phyloP scores from a whole-genome alignment of 2,113 vertebrate genomes.

The Platichthys flesus region DNA sequence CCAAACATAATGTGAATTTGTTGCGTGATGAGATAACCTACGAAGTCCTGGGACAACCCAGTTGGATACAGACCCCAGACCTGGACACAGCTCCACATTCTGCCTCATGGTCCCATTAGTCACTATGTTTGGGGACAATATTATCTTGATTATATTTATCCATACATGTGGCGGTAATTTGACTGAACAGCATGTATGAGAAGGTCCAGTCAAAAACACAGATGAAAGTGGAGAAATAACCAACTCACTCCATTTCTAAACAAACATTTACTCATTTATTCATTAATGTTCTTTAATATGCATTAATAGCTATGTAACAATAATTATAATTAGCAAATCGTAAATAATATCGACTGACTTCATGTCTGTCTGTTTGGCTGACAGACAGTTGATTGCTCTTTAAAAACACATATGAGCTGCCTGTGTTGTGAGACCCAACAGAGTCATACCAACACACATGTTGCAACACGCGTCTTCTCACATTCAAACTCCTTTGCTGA shows the following conservation, averaged over 20 bases:
- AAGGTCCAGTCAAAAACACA: neutral
- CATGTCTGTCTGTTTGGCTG: neutral
- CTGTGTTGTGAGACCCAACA: neutral
- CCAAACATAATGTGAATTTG: no score
- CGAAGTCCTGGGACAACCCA: no score
- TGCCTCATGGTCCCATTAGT: no score
- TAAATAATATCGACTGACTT: neutral
- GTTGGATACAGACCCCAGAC: no score
- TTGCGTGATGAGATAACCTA: no score
- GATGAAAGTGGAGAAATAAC: neutral
- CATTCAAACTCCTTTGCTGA: neutral
- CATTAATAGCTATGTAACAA: no score
- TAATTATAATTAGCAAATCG: neutral
- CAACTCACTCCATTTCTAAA: neutral
- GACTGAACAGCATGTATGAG: neutral
- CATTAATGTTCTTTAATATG: no score
- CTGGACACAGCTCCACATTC: no score
- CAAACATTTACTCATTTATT: neutral
- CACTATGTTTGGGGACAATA: neutral
- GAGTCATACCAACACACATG: slow-evolving; percentile 46
- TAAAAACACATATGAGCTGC: slow-evolving; percentile 13
- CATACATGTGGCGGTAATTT: neutral
- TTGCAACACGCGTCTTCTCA: slow-evolving; percentile 16
- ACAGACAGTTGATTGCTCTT: neutral
- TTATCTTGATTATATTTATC: neutral